These are phyloP conservation scores for Hydra vulgaris DNA, from an alignment of 30 jellyfish, hydroid and myxozoan species.

Conservation along the genomic window DNA sequence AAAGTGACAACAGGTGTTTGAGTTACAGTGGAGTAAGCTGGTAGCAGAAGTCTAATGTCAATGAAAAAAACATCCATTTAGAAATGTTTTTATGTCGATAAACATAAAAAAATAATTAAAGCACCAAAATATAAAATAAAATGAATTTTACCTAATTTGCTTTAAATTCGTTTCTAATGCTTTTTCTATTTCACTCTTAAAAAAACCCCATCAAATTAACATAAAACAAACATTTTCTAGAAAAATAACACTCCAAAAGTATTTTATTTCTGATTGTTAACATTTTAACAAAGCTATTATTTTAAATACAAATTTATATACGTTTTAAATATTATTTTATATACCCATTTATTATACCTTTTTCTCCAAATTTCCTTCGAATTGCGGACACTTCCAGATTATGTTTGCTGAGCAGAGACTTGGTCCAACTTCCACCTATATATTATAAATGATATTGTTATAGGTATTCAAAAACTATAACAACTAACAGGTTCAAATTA, in stretches of 20 bases:
- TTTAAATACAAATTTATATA: too few species aligned
- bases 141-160: slow-evolving; percentile 7
- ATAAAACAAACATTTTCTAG: neutral
- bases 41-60: slow-evolving; percentile 10
- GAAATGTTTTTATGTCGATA: too few species aligned
- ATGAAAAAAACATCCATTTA: neutral
- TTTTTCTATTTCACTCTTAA: neutral
- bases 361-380: neutral
- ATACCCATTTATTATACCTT: neutral
- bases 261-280: too few species aligned
- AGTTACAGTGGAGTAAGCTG: slow-evolving; percentile 26
- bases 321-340: too few species aligned
- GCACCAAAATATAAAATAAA: too few species aligned
- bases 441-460: too few species aligned
- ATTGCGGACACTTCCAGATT: slow-evolving; percentile 5
- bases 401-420: slow-evolving; percentile 5
- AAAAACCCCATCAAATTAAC: neutral
- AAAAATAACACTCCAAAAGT: neutral
- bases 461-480: too few species aligned
- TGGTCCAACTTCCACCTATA: slow-evolving; percentile 12
- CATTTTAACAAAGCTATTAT: too few species aligned
- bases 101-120: too few species aligned
- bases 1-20: slow-evolving; percentile 23
- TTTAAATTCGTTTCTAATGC: neutral
- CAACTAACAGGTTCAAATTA: too few species aligned